Base-by-base conservation (phyloP, 2,888 invertebrate species). In the Acleris emargana region DNA sequence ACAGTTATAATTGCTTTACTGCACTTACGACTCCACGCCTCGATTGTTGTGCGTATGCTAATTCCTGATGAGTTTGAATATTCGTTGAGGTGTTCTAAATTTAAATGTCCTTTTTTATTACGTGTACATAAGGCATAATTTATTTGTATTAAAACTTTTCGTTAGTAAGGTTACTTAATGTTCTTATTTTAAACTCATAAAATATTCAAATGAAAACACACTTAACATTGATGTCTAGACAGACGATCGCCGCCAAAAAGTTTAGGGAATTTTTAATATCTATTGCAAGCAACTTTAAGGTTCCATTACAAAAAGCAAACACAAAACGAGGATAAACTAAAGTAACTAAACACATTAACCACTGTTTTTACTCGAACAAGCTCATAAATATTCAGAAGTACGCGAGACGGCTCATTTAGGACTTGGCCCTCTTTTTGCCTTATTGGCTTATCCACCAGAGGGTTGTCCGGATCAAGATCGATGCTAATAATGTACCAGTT, bases 1-100 rank as follows among this genome's bases (percentile, higher is more conserved):
- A 87, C 91, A 84, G 88, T 85, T 86, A 89, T 91, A 91, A 92
- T 92, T 92, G 90, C 87, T 91, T 91, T 91, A 91, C 91, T 91
- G 90, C 86, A 82, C 87, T 87, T 83, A 81, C 77, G 74, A 79
- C 75, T 79, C 76, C 73, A 62, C 69, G 64, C 68, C 73, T 73
- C 74, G 69, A 74, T 76, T 76, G 72, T 72, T 73, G 71, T 72
- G 71, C 76, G 73, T 87, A 87, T 86, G 88, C 78, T 83, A 88
- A 89, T 89, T 71, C 67, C 66, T 72, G 70, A 68, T 60, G 64
- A 68, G 64, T 68, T 66, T 42, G 61, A 61, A 61, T 47, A 52
- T 38, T 62, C 45, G 66, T 66, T 59, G 43, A 51, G 38, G 20
- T 43, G 54, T 50, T 45, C 51, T 45, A 22, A 25, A 57, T 61